Base-by-base conservation (phyloP, 2,113 vertebrate species). In the Platysternon megacephalum region DNA sequence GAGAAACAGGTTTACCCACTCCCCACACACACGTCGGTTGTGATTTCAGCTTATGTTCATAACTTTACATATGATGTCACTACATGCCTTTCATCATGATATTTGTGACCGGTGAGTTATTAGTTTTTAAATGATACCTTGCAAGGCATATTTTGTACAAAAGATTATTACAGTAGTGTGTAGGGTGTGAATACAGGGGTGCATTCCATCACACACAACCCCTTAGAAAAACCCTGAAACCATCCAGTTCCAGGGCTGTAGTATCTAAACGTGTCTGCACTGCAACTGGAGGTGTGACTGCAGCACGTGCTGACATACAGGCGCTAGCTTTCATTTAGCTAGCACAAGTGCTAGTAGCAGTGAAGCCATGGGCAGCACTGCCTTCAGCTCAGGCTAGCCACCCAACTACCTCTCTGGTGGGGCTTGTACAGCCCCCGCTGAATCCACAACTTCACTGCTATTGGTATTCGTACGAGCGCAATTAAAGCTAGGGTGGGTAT, bases 201-300 rank as follows among this genome's bases (percentile, higher is more conserved):
- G 61, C 32, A 65, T 19, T 35, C 61, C 11, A 4, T 61, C 56
- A 61, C 56, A 61, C 28, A 53, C 19, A 53, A 46, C 83, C 80
- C 87, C 85, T 87, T 79, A 61, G 91, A 87, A 87, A 44, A 72
- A 35, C 17, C 42, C 86, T 76, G 58, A 91, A 96, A 94, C 76
- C 82, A n/a, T 72, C 94, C 32, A 6, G n/a, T 87, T 96, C 55
- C 88, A 48, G 1, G 68, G 79, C 42, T 93, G n/a, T 29, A 44
- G 24, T 85, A 68, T 84, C 82, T 83, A 55, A 46, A 93, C 5
- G 2, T 80, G 53, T 85, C n/a, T 14, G 12, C 56, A 3, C 28
- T 61, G 56, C 12, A 32, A 61, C 5, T 29, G 5, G 11, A 61
- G 28, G 29, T 32, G 28, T 32, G 56, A 61, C 56, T 32, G 29